phyloP scores from a whole-genome alignment of 2,888 invertebrate species.

The Hydraecia micacea region DNA sequence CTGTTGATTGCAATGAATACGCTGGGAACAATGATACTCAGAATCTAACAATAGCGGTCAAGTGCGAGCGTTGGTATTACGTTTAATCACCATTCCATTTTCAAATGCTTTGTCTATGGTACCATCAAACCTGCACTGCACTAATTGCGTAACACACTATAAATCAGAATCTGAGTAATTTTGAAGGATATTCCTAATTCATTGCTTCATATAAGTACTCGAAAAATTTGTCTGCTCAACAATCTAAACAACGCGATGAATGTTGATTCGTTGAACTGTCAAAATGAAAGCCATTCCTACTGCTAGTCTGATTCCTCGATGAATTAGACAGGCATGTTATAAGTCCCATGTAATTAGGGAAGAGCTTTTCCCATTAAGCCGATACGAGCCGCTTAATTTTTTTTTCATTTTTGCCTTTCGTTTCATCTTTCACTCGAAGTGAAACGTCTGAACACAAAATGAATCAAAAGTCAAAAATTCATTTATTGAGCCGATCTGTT shows the following conservation, averaged over 20 bases:
- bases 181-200: neutral
- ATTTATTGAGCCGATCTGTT: neutral
- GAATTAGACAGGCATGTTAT: neutral
- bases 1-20: constrained; percentile 64
- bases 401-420: neutral
- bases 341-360: neutral
- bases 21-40: constrained; percentile 49
- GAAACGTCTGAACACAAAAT: neutral
- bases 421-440: neutral
- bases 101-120: neutral
- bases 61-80: constrained; percentile 32
- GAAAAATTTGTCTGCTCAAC: neutral
- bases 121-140: neutral
- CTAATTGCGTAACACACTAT: neutral
- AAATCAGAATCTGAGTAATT: neutral
- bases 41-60: constrained; percentile 54
- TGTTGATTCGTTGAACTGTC: neutral
- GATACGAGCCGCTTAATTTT: neutral
- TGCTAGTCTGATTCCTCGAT: neutral
- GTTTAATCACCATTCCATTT: neutral
- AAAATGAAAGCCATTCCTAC: neutral
- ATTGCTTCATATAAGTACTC: neutral
- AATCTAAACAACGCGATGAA: neutral
- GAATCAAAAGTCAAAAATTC: neutral
- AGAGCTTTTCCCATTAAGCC: neutral